A percentile compares a stretch with the other conserved stretches of the same genome.
These are phyloP conservation scores for Andrena flavipes DNA, from an alignment of 2,888 invertebrate genomes.

Conservation along the genomic window DNA sequence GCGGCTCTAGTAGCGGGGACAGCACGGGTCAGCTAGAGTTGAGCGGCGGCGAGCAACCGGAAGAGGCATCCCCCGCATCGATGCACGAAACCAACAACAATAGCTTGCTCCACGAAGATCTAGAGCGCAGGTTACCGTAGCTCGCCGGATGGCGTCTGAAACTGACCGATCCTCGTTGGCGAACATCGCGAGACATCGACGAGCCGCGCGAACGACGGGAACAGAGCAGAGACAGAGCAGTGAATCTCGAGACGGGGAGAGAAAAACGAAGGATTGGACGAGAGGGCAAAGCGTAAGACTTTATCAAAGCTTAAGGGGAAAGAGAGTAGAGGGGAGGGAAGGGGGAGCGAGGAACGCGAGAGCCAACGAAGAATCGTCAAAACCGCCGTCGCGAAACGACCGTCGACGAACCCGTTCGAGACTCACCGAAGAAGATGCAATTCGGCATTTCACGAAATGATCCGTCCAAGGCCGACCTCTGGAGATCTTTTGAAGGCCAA, in stretches of 20 bases:
- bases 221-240: not conserved
- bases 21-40: conserved; percentile 82
- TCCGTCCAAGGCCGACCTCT: conserved; percentile 66
- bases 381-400: conserved; percentile 28
- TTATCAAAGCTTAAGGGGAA: not conserved
- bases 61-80: conserved; percentile 82
- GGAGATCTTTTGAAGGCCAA: conserved; percentile 60
- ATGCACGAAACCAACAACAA: conserved; percentile 86
- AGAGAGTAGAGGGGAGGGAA: too few relatives aligned
- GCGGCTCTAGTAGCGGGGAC: conserved; percentile 83
- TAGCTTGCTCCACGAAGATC: conserved; percentile 86
- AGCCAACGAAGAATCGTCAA: conserved; percentile 20
- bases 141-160: conserved; percentile 9
- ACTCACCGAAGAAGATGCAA: conserved; percentile 63
- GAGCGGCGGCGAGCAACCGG: conserved; percentile 82
- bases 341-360: not conserved
- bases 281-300: not conserved
- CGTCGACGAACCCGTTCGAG: conserved; percentile 40
- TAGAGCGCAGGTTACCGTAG: conserved; percentile 85
- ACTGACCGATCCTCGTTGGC: conserved; percentile 28
- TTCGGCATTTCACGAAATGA: conserved; percentile 62
- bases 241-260: not conserved
- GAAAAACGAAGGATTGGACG: not conserved
- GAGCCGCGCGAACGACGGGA: not conserved
- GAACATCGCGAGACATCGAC: conserved; percentile 21